A percentile compares a stretch with the other conserved stretches of the same genome.
phyloP scores from a whole-genome alignment of 2,113 vertebrate species.

The Ifrita kowaldi region DNA sequence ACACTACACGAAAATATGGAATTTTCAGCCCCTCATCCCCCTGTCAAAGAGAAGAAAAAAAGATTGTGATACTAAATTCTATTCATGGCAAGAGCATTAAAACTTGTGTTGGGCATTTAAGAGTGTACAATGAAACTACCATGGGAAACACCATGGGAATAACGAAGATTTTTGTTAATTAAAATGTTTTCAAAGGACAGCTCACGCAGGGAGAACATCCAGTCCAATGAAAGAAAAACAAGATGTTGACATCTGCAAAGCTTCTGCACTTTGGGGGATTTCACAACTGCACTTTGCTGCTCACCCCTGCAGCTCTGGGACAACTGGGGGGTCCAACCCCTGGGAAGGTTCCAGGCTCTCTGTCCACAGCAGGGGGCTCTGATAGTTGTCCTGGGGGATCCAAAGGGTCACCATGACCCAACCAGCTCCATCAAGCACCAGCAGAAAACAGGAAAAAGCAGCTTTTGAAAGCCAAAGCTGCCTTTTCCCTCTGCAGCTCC shows the following conservation, averaged over 20 bases:
- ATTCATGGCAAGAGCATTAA: not conserved
- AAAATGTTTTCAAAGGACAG: not conserved
- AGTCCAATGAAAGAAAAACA: not conserved
- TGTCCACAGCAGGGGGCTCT: not conserved
- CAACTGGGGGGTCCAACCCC: accelerated
- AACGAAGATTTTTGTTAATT: not conserved
- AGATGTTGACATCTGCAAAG: not conserved
- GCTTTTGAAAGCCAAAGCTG: not conserved
- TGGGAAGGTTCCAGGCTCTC: not conserved
- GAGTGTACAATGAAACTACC: not conserved
- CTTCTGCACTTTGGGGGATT: not conserved
- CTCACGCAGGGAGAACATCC: not conserved
- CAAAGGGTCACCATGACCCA: not conserved
- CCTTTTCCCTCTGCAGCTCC: not conserved
- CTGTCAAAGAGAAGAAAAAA: not conserved
- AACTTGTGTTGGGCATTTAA: not conserved
- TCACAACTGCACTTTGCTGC: not conserved
- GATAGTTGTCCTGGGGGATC: not conserved
- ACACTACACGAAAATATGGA: accelerated
- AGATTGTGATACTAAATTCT: not conserved
- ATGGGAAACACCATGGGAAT: not conserved
- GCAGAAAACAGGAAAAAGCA: not conserved
- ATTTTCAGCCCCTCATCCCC: not conserved
- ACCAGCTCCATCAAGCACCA: not conserved
- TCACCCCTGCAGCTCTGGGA: not conserved